Conservation (phyloP, 37 sponge, comb jelly and placozoan species). For the Axinella damicornis region DNA sequence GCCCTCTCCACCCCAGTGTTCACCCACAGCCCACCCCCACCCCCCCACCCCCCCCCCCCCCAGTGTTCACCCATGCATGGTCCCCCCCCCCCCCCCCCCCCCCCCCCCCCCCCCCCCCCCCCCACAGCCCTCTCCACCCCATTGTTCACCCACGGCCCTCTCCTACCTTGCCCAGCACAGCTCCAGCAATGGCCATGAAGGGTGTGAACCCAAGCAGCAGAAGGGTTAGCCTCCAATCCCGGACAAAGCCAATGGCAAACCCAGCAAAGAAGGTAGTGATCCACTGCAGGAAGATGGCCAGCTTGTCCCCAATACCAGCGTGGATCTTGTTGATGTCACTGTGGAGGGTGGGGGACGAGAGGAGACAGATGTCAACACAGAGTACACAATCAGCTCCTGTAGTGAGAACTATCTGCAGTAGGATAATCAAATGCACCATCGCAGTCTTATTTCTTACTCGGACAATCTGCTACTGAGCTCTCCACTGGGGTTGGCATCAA, state of each 20-base stretch:
- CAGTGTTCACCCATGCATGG: too few relatives aligned
- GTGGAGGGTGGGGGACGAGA: neutral
- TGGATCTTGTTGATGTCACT: conserved; percentile 71
- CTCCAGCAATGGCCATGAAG: conserved; percentile 33
- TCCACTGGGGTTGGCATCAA: conserved; percentile 74
- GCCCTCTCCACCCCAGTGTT: too few relatives aligned
- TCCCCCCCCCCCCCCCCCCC: too few relatives aligned
- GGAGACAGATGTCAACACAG: too few relatives aligned
- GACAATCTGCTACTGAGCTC: conserved; percentile 45
- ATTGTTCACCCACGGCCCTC: neutral
- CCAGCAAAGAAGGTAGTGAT: conserved; percentile 52
- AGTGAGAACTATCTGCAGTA: neutral
- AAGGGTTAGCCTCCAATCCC: conserved; percentile 50
- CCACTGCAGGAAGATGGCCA: conserved; percentile 51
- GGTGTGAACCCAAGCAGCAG: conserved; percentile 50
- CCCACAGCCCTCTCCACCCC: too few relatives aligned
- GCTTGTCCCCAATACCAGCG: conserved; percentile 75
- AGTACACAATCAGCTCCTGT: neutral
- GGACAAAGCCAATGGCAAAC: conserved; percentile 36
- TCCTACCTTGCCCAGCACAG: neutral
- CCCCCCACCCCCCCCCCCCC: too few relatives aligned
- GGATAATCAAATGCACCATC: too few relatives aligned
- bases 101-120: too few relatives aligned
- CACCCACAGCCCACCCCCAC: too few relatives aligned
- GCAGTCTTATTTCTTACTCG: conserved; percentile 20